Evolutionary conservation across 2,888 invertebrate genomes (phyloP), one percentile per base, ranked within the genome.

Genomic region (Chrysolina oricalcia): DNA sequence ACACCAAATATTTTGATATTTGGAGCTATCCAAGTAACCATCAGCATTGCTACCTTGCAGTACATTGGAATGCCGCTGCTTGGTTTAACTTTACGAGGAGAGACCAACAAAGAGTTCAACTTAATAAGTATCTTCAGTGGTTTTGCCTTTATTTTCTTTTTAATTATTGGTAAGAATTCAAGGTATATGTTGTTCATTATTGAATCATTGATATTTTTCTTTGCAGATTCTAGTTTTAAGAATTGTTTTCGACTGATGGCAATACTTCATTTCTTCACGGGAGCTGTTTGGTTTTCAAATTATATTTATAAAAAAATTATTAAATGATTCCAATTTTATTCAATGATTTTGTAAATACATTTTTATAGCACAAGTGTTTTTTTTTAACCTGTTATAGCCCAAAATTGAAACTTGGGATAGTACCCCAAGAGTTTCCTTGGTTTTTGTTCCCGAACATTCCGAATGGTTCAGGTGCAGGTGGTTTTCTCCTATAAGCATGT

Each of bases 241-340:
- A 83, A 82, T 62, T 86, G 87, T 70, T 88, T 89, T 74, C 81
- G 86, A 66, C 68, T 88, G 56, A 85, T 88, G 83, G 86, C 87
- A 8, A 62, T 87, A 0, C 75, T 88, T n/a, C 87, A 89, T 70
- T 87, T 89, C 74, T 78, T 87, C 21, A 85, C 84, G 41, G 88
- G 88, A 15, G 82, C 84, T 64, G 71, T 88, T 46, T 88, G 88
- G 87, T 85, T 88, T 46, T 81, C 84, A 11, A 88, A 88, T 80
- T 87, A 85, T 79, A 80, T 87, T 40, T 88, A 88, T 81, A 87
- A 88, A 72, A 86, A 83, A 82, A 82, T 87, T 27, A 84, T 79
- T 40, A 74, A 73, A 66, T 73, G 71, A 66, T n/a, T 40, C 15
- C 27, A 27, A 23, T 66, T 64, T 69, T 69, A 53, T 69, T 50